These are phyloP conservation scores for Oxyruncus cristatus DNA, from an alignment of 2,113 vertebrate species.

Conservation along the genomic window DNA sequence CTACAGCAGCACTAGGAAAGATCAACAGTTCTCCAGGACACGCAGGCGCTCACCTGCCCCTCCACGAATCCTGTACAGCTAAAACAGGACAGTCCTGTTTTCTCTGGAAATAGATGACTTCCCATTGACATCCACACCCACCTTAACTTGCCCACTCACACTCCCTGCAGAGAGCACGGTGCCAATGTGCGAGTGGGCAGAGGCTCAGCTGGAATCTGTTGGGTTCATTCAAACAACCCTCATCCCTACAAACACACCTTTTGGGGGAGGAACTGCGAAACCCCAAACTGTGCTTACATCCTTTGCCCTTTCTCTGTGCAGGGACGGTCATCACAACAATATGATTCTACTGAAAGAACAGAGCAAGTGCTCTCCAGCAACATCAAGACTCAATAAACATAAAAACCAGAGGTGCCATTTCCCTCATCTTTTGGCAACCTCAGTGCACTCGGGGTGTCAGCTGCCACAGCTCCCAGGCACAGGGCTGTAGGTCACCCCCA, in stretches of 20 bases:
- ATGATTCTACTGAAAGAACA: background rate
- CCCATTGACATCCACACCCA: background rate
- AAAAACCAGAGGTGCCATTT: background rate
- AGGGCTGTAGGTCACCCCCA: rapidly evolving
- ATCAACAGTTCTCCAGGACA: background rate
- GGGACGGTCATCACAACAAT: rapidly evolving
- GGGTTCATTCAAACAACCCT: background rate
- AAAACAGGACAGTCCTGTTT: background rate
- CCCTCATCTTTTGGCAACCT: background rate
- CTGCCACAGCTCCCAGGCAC: background rate
- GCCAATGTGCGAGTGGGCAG: background rate
- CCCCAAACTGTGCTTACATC: background rate
- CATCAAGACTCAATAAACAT: rapidly evolving
- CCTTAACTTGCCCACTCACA: background rate
- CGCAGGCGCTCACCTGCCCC: background rate
- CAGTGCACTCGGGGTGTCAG: too few species aligned
- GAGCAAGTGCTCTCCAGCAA: background rate
- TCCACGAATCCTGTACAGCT: background rate
- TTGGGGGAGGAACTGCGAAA: background rate
- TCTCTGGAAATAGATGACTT: background rate
- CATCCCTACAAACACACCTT: background rate
- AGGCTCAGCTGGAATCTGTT: background rate
- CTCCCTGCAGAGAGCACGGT: background rate
- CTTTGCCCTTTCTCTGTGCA: background rate
- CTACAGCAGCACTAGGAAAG: background rate